A percentile compares a stretch with the other conserved stretches of the same genome.
Evolutionary conservation across 2,113 vertebrate genomes (phyloP).

Genomic region (Mus pahari): DNA sequence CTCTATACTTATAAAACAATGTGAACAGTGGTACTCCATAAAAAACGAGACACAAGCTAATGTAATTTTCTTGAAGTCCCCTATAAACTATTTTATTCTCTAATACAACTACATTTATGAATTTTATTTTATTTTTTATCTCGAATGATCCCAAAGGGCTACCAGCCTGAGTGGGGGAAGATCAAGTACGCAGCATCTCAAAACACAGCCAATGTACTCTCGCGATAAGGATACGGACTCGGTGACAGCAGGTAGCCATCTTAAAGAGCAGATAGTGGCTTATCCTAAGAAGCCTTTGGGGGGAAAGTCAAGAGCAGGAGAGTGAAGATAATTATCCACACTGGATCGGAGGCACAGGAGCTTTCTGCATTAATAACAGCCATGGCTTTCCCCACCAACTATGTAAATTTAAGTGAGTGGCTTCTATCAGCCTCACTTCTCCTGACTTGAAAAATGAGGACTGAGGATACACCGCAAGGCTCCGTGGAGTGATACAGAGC

Average conservation of each 20-base stretch:
- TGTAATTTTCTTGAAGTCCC: constrained; percentile 66
- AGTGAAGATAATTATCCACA: neutral
- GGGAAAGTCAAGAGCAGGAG: neutral
- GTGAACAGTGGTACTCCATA: neutral
- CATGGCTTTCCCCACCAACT: neutral
- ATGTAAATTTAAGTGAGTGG: neutral
- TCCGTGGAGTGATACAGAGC: neutral
- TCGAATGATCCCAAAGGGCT: constrained; percentile 66
- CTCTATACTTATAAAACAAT: neutral
- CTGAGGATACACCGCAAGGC: neutral
- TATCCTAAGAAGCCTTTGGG: constrained; percentile 19
- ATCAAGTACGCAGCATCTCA: neutral
- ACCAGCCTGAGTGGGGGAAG: constrained; percentile 49
- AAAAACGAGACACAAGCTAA: constrained; percentile 17
- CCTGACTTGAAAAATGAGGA: neutral
- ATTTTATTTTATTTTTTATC: constrained; percentile 74
- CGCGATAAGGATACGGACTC: neutral
- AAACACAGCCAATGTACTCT: neutral
- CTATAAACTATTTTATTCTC: constrained; percentile 60
- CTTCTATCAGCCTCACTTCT: neutral
- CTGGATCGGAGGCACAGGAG: neutral
- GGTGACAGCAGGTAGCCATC: constrained; percentile 49
- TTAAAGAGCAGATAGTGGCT: constrained; percentile 46
- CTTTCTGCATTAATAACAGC: neutral
- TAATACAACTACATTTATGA: constrained; percentile 65